Conservation (phyloP, 37 sponge, comb jelly and placozoan species). For the Ephydatia muelleri region DNA sequence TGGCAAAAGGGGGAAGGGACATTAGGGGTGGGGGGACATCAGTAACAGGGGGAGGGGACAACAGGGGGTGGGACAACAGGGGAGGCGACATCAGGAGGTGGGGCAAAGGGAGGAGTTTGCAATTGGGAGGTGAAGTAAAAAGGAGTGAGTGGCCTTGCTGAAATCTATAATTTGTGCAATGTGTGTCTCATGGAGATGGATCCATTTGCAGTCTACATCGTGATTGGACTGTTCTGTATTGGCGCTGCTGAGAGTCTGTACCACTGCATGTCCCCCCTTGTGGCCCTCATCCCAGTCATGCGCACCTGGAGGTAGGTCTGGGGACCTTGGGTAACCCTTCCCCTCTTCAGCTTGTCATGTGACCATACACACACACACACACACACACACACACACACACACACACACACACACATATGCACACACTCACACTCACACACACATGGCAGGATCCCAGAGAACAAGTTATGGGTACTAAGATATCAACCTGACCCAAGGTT, state of each 20-base stretch:
- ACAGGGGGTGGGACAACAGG: no score
- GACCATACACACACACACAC: constrained; percentile 15
- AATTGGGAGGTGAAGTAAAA: no score
- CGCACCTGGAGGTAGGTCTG: background rate
- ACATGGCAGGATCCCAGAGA: constrained; percentile 33
- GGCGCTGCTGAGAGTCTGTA: constrained; percentile 49
- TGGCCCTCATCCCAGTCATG: background rate
- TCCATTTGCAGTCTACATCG: constrained; percentile 80
- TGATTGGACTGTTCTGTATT: constrained; percentile 68
- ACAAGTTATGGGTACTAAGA: constrained; percentile 53
- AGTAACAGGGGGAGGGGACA: no score
- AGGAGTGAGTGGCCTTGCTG: no score
- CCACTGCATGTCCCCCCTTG: constrained; percentile 52
- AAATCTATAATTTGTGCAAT: no score
- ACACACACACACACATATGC: constrained; percentile 26
- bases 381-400: constrained; percentile 46
- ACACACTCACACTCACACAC: constrained; percentile 20
- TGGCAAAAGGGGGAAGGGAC: no score
- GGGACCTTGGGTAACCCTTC: background rate
- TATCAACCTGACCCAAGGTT: constrained; percentile 78
- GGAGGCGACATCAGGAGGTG: no score
- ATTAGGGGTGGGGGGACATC: no score
- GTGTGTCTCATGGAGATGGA: no score
- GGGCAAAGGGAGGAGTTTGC: no score
- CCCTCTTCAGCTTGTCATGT: constrained; percentile 6